Evolutionary conservation across 1,140 invertebrate species (phyloP).

Genomic region (Hylyphantes graminicola): DNA sequence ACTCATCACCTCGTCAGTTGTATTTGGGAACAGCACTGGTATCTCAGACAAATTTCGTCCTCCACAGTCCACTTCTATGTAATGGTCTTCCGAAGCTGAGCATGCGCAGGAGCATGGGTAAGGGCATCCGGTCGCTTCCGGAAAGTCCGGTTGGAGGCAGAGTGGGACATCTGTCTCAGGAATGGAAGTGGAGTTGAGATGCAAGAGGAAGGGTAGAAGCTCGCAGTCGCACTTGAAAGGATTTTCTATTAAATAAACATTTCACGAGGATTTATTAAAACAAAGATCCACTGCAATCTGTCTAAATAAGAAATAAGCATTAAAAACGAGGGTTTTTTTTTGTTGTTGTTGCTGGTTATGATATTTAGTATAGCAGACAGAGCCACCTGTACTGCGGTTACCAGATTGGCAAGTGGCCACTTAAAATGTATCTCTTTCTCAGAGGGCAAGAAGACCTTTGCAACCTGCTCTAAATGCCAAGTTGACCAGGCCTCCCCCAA

Average conservation of each 20-base stretch:
- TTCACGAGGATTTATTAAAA: neutral
- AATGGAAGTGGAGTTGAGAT: neutral
- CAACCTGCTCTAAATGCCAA: too few relatives aligned
- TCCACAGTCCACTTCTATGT: constrained; percentile 38
- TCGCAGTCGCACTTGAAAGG: constrained; percentile 35
- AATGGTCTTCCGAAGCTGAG: neutral
- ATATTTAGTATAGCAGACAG: too few relatives aligned
- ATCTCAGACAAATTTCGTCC: neutral
- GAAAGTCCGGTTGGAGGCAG: neutral
- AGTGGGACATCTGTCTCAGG: constrained; percentile 5
- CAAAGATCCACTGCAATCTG: too few relatives aligned
- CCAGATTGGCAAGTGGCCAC: too few relatives aligned
- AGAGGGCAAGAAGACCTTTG: too few relatives aligned
- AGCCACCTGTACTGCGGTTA: too few relatives aligned
- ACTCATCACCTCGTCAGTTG: neutral
- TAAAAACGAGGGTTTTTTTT: too few relatives aligned
- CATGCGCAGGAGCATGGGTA: neutral
- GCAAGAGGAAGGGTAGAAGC: constrained; percentile 5
- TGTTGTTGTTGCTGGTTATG: too few relatives aligned
- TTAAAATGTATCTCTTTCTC: too few relatives aligned
- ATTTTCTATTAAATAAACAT: constrained; percentile 15
- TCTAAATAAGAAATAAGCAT: too few relatives aligned
- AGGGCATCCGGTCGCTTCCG: neutral
- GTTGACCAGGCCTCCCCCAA: too few relatives aligned
- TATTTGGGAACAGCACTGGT: neutral